Evolutionary conservation across 2,797 vertebrate species (phyloP), one percentile per base, ranked within the genome.

Genomic region (Serranus cabrilla): DNA sequence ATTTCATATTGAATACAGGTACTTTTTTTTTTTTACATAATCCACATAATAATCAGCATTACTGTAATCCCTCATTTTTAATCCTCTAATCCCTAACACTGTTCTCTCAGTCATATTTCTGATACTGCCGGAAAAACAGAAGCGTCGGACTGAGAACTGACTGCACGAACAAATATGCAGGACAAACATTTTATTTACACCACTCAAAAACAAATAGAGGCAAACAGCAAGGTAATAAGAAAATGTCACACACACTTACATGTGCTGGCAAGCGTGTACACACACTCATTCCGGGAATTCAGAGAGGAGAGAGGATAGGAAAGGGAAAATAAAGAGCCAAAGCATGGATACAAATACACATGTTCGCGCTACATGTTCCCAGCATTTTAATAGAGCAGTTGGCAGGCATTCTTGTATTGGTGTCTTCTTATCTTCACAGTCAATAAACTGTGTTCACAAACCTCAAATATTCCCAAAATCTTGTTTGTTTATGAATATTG

Each of bases 41-140:
- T 74, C 51, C 64, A 63, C 81, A 58, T 70, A 76, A 70, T 78
- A 82, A 82, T 81, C 77, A 62, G 45, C 58, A 74, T 84, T 50
- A 66, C 52, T 71, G 27, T 80, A 76, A 74, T 80, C 58, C 45
- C 54, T 78, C 43, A 51, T 51, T 71, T 80, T 83, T 74, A 84
- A 85, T 84, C 83, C 56, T 68, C 31, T 76, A 71, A 82, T 87
- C 76, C 74, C 18, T 5, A n/a, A 68, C 7, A 12, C 11, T 64
- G 69, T 72, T 70, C 66, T 76, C 59, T 67, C 52, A 31, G 56
- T 77, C 69, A 66, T n/a, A 55, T 49, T 55, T 18, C 56, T 46
- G 56, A 78, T 23, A 55, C 25, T 14, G 39, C 66, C 69, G 81
- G 57, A 65, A 76, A 70, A 25, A 20, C 69, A 40, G 0, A 5